These are phyloP conservation scores for Hippopotamyrus pictus DNA, from an alignment of 2,797 vertebrate genomes.

Conservation along the genomic window DNA sequence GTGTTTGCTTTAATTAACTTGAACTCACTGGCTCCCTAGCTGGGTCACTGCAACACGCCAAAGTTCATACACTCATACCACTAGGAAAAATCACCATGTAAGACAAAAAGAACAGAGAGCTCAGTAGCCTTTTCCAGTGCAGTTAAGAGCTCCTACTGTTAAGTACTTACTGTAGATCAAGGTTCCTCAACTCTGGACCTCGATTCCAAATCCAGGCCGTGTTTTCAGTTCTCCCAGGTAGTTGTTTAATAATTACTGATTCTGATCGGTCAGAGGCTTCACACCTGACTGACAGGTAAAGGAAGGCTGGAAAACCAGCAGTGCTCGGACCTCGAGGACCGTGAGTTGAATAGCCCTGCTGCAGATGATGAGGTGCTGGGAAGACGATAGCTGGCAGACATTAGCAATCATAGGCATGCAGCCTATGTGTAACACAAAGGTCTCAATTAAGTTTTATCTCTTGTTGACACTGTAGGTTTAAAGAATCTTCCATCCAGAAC, in stretches of 20 bases:
- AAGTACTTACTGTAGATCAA: background rate
- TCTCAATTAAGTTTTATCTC: background rate
- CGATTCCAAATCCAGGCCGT: too few relatives aligned
- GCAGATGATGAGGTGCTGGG: background rate
- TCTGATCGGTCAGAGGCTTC: too few relatives aligned
- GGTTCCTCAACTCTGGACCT: too few relatives aligned
- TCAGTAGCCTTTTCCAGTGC: background rate
- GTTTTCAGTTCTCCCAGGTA: too few relatives aligned
- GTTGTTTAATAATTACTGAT: too few relatives aligned
- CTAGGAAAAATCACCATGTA: background rate
- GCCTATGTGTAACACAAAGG: background rate
- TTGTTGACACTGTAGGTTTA: background rate
- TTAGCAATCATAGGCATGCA: background rate
- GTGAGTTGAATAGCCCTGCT: too few relatives aligned
- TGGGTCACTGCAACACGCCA: background rate
- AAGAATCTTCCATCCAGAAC: background rate
- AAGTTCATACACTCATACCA: background rate
- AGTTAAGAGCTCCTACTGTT: background rate
- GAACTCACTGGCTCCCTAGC: background rate
- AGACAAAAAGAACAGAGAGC: background rate
- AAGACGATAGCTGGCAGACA: background rate
- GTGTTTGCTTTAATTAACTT: slow-evolving; percentile 8
- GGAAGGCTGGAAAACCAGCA: too few relatives aligned
- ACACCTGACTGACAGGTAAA: too few relatives aligned
- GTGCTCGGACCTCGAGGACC: too few relatives aligned